A percentile compares a stretch with the other conserved stretches of the same genome.
Evolutionary conservation across 2,888 invertebrate genomes (phyloP).

Genomic region (Vandiemenella viatica): DNA sequence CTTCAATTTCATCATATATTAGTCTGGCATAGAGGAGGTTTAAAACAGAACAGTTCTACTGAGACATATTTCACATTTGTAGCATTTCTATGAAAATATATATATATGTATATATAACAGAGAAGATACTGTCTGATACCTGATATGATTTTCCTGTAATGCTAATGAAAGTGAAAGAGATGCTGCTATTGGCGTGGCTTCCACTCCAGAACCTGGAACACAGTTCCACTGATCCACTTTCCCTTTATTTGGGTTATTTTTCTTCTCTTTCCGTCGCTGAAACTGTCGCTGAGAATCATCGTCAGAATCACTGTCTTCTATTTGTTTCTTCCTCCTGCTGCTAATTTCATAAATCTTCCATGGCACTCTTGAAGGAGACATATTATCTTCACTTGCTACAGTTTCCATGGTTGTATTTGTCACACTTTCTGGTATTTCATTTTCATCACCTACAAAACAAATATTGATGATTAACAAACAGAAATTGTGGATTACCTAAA

Average conservation of each 20-base stretch:
- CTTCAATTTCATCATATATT: too few species aligned
- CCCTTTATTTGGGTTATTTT: not conserved
- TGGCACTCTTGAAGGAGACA: too few species aligned
- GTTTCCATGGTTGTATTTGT: not conserved
- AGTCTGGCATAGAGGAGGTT: too few species aligned
- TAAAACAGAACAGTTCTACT: too few species aligned
- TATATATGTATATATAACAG: not conserved
- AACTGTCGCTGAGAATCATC: conserved; percentile 1
- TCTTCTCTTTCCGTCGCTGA: not conserved
- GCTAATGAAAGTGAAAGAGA: conserved; percentile 2
- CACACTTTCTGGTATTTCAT: not conserved
- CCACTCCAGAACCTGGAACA: not conserved
- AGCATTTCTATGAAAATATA: not conserved
- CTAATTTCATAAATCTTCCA: not conserved
- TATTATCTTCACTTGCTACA: not conserved
- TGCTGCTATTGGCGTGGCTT: not conserved
- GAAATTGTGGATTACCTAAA: too few species aligned
- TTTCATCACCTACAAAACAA: conserved; percentile 8
- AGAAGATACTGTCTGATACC: not conserved
- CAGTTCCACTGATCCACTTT: not conserved
- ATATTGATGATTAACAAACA: too few species aligned
- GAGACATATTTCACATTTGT: too few species aligned
- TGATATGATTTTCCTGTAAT: not conserved
- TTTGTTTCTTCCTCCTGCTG: not conserved
- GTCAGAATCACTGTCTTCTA: conserved; percentile 8